A percentile compares a stretch with the other conserved stretches of the same genome.
These are phyloP conservation scores for Argynnis bischoffii DNA, from an alignment of 2,888 invertebrate genomes.

Conservation along the genomic window DNA sequence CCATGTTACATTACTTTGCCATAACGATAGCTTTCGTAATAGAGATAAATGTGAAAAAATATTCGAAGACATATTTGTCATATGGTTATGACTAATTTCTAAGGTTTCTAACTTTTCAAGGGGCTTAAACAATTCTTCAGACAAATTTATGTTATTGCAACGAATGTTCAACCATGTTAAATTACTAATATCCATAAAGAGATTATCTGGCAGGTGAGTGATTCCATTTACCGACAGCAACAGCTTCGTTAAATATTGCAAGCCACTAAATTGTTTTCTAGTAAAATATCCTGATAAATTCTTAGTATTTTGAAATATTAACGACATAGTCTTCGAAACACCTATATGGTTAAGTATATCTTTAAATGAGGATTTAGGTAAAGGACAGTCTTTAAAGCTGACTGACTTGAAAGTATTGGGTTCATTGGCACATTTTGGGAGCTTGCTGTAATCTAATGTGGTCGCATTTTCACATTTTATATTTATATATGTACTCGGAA, in stretches of 20 bases:
- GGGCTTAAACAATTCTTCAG: conserved; percentile 80
- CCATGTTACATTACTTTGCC: conserved; percentile 86
- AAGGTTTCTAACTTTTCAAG: conserved; percentile 82
- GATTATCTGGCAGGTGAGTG: conserved; percentile 82
- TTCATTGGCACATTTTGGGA: conserved; percentile 74
- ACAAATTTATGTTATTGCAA: conserved; percentile 82
- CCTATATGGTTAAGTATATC: conserved; percentile 74
- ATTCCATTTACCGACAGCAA: conserved; percentile 84
- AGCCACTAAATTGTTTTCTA: conserved; percentile 81
- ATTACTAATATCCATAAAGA: conserved; percentile 83
- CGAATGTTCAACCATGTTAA: conserved; percentile 85
- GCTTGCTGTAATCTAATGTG: conserved; percentile 66
- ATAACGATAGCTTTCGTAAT: conserved; percentile 84
- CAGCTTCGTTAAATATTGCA: conserved; percentile 80
- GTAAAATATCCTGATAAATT: conserved; percentile 81
- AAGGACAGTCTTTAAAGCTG: conserved; percentile 79
- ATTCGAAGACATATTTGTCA: conserved; percentile 83
- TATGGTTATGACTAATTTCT: conserved; percentile 86
- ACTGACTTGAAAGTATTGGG: conserved; percentile 71
- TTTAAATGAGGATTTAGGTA: conserved; percentile 76
- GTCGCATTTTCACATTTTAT: conserved; percentile 72
- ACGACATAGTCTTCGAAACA: conserved; percentile 74
- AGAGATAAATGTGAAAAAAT: conserved; percentile 84
- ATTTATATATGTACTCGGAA: conserved; percentile 71
- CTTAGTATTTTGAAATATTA: conserved; percentile 79